These are phyloP conservation scores for Myripristis jacobus DNA, from an alignment of 2,797 vertebrate genomes.

Conservation along the genomic window DNA sequence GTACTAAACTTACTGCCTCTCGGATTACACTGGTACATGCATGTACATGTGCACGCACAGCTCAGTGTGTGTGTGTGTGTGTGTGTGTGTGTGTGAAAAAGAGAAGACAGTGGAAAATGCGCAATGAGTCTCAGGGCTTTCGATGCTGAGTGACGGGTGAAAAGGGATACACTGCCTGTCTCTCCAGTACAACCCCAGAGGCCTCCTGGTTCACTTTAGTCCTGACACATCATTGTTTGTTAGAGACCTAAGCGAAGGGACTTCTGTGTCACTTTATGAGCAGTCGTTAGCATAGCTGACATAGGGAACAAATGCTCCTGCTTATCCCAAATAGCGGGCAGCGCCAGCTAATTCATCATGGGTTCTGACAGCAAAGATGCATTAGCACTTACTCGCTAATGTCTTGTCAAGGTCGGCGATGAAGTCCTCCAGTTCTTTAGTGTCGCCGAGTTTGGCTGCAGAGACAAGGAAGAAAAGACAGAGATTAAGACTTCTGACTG, in stretches of 20 bases:
- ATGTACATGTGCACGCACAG: not conserved
- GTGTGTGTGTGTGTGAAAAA: not conserved
- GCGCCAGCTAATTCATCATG: slow-evolving; percentile 20
- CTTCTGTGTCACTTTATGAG: slow-evolving; percentile 41
- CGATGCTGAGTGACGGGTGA: slow-evolving; percentile 42
- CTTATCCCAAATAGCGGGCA: slow-evolving; percentile 13
- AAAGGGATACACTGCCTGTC: slow-evolving; percentile 31
- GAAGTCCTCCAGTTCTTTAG: slow-evolving; percentile 97
- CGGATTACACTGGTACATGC: slow-evolving; percentile 19
- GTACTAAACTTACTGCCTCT: not conserved
- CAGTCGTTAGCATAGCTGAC: slow-evolving; percentile 45
- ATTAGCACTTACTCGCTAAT: slow-evolving; percentile 91
- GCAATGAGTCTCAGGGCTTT: not conserved
- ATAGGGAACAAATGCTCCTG: slow-evolving; percentile 10
- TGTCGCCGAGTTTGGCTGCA: slow-evolving; percentile 97
- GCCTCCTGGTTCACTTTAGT: slow-evolving; percentile 19
- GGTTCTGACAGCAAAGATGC: slow-evolving; percentile 31
- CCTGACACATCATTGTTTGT: slow-evolving; percentile 37
- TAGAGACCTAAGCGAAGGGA: slow-evolving; percentile 31
- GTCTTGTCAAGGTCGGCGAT: slow-evolving; percentile 97
- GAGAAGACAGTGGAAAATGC: not conserved
- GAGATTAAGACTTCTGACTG: not conserved
- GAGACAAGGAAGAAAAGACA: slow-evolving; percentile 28
- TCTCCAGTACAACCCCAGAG: slow-evolving; percentile 22
- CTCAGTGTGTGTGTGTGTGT: not conserved